These are phyloP conservation scores for Phaethon lepturus DNA, from an alignment of 2,113 vertebrate genomes.

Conservation along the genomic window DNA sequence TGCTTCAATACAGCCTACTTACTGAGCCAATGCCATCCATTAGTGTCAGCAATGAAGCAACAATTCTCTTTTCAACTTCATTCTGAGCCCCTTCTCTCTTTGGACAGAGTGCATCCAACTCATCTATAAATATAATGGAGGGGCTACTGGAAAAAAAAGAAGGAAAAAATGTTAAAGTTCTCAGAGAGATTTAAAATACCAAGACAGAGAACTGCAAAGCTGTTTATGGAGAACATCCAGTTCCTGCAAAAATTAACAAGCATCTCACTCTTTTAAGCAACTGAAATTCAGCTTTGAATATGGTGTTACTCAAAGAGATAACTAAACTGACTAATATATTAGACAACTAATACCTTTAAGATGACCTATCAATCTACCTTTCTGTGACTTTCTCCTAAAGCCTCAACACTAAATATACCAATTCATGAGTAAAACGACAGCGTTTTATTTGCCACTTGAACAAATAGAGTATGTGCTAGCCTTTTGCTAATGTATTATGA, in stretches of 20 bases:
- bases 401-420: background rate
- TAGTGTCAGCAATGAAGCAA: constrained; percentile 92
- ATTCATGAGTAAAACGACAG: background rate
- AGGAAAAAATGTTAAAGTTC: background rate
- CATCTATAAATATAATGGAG: constrained; percentile 96
- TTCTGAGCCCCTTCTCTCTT: constrained; percentile 92
- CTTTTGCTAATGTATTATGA: background rate
- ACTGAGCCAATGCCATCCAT: constrained; percentile 98
- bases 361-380: background rate
- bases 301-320: background rate
- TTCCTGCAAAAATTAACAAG: background rate
- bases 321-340: background rate
- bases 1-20: constrained; percentile 41
- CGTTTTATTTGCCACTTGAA: background rate
- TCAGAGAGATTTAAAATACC: background rate
- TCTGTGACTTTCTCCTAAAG: background rate
- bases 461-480: background rate
- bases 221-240: background rate
- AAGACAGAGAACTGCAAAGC: background rate
- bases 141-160: constrained; percentile 76
- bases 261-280: background rate
- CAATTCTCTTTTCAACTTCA: constrained; percentile 96
- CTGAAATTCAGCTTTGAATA: background rate
- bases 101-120: constrained; percentile 93
- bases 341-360: background rate